Conservation (phyloP, 2,888 invertebrate genomes). For the Cheilosia scutellata region DNA sequence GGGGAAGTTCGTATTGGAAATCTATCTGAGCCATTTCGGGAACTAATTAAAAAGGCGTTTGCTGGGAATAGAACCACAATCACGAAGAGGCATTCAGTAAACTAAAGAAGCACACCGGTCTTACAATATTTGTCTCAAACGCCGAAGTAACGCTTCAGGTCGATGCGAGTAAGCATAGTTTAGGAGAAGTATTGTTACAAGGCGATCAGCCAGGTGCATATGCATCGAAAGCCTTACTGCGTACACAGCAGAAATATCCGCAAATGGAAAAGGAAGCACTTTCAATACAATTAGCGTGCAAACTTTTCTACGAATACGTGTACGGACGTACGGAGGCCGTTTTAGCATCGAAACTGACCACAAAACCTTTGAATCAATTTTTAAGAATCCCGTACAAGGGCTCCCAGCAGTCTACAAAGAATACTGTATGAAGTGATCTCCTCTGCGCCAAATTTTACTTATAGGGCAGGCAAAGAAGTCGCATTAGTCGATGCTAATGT, state of each 20-base stretch:
- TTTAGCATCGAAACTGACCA: slow-evolving; percentile 76
- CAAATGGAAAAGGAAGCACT: slow-evolving; percentile 29
- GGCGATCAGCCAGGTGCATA: slow-evolving; percentile 80
- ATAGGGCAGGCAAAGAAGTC: slow-evolving; percentile 38
- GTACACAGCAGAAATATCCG: slow-evolving; percentile 71
- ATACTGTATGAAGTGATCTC: slow-evolving; percentile 71
- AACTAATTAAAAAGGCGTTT: background rate
- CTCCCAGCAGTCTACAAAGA: slow-evolving; percentile 76
- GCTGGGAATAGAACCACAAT: slow-evolving; percentile 41
- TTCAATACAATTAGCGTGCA: too few species aligned
- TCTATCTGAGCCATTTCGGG: too few species aligned
- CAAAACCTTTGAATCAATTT: slow-evolving; percentile 75
- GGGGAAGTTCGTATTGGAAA: too few species aligned
- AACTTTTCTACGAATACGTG: slow-evolving; percentile 59
- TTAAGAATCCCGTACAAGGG: slow-evolving; percentile 70
- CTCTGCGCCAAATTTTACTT: slow-evolving; percentile 70
- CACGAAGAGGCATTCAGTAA: slow-evolving; percentile 55
- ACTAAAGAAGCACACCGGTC: slow-evolving; percentile 71
- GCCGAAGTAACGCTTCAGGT: slow-evolving; percentile 77
- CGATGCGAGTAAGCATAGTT: slow-evolving; percentile 64
- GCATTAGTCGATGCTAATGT: slow-evolving; percentile 3
- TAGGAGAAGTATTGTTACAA: slow-evolving; percentile 80
- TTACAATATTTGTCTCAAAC: slow-evolving; percentile 78
- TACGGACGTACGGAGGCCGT: slow-evolving; percentile 49
- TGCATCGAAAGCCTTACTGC: slow-evolving; percentile 78